Base-by-base conservation (phyloP, 2,113 vertebrate species). In the Bambusicola thoracicus region DNA sequence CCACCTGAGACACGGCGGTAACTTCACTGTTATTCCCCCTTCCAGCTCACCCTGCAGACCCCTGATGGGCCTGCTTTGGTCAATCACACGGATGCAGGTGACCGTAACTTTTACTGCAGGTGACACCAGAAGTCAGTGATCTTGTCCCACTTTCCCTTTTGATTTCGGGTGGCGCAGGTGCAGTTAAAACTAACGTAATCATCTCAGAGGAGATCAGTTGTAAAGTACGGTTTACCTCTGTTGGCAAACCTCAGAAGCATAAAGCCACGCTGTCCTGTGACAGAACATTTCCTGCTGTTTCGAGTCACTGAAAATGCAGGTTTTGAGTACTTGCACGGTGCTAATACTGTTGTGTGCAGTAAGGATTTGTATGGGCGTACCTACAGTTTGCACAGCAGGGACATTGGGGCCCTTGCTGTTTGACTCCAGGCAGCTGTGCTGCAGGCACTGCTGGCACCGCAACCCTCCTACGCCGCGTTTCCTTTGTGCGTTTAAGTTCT, bases 1-100 rank as follows among this genome's bases (percentile, higher is more conserved):
- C 4, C 9, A 2, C 27, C 46, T 19, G 10, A 11, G 59, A n/a
- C 11, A 34, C 36, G 12, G 32, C 3, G 30, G 46, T 7, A 17
- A 14, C 27, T 46, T 24, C 48, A 17, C 18, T 21, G 70, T 16
- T 77, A 61, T 13, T 10, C 56, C 51, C 40, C 40, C 38, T 24
- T 12, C 36, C 15, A 27, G 32, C 34, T 74, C 67, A 75, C 20
- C 30, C 49, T 24, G 48, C 30, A 20, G 53, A 44, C 7, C 38
- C 25, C 41, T 19, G 7, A 13, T 4, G n/a, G 56, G 29, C 29
- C 11, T 21, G 1, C 17, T 1, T 3, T 21, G 73, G n/a, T 24
- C 36, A 66, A 34, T 16, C 21, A 20, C 36, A 46, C 19, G 34
- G 25, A 3, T 12, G n/a, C 22, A 44, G 34, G 29, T 24, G 40